phyloP scores from a whole-genome alignment of 2,888 invertebrate species.

The Tipula helvola region DNA sequence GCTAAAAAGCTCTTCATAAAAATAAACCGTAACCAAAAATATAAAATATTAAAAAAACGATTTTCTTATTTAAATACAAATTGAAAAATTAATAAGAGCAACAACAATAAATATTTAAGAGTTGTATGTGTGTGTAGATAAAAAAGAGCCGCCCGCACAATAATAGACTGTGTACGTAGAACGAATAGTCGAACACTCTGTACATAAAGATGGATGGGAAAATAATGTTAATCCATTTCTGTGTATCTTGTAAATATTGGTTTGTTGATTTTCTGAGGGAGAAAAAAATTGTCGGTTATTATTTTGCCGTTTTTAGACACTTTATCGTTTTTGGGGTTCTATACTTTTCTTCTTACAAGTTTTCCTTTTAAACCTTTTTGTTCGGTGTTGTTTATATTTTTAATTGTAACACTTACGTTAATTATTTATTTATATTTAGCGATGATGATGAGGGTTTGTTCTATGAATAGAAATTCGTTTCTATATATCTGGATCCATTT shows the following conservation, averaged over 20 bases:
- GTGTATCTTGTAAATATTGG: background rate
- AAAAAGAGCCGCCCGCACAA: background rate
- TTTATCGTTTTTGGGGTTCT: background rate
- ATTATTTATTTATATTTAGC: background rate
- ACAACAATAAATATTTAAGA: background rate
- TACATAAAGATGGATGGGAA: background rate
- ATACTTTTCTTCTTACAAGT: background rate
- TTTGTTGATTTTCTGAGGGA: background rate
- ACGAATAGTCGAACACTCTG: background rate
- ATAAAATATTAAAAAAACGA: background rate
- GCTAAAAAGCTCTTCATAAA: background rate
- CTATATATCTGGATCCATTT: no score
- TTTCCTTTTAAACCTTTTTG: background rate
- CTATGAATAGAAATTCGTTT: no score
- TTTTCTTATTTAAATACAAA: background rate
- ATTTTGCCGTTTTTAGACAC: background rate
- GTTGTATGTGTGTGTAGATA: background rate
- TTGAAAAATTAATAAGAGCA: background rate
- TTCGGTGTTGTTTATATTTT: background rate
- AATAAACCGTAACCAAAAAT: background rate
- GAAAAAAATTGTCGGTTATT: background rate
- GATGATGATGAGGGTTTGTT: background rate
- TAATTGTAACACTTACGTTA: background rate
- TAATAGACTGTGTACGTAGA: background rate
- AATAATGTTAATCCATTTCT: background rate